Evolutionary conservation across 2,888 invertebrate genomes (phyloP).

Genomic region (Protophormia terraenovae): DNA sequence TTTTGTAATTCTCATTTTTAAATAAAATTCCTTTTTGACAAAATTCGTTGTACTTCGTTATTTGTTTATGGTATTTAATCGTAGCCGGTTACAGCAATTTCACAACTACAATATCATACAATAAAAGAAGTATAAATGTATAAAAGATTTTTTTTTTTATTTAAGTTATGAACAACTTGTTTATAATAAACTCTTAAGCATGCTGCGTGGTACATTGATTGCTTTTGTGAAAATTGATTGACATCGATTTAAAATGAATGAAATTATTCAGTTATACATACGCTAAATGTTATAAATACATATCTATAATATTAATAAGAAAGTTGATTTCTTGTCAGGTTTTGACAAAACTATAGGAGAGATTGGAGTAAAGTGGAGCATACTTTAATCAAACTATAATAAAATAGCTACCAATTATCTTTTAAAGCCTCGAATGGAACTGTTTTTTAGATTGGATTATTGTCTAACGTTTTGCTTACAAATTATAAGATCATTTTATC

Average conservation of each 20-base stretch:
- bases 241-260: slow-evolving; percentile 57
- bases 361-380: too few species aligned
- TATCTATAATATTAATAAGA: not conserved
- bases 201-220: slow-evolving; percentile 56
- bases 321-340: too few species aligned
- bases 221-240: slow-evolving; percentile 58
- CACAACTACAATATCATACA: not conserved
- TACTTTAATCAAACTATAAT: too few species aligned
- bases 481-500: too few species aligned
- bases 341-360: too few species aligned
- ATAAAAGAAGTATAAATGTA: not conserved
- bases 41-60: not conserved
- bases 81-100: slow-evolving; percentile 11
- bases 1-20: not conserved
- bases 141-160: slow-evolving; percentile 51
- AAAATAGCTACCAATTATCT: too few species aligned
- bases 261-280: not conserved
- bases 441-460: too few species aligned
- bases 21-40: not conserved
- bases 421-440: too few species aligned
- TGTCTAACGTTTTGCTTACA: too few species aligned
- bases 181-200: slow-evolving; percentile 22
- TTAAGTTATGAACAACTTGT: not conserved
- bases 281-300: not conserved
- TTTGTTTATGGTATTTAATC: not conserved